A percentile compares a stretch with the other conserved stretches of the same genome.
These are phyloP conservation scores for Elysia chlorotica DNA, from an alignment of 1,140 invertebrate genomes.

Conservation along the genomic window DNA sequence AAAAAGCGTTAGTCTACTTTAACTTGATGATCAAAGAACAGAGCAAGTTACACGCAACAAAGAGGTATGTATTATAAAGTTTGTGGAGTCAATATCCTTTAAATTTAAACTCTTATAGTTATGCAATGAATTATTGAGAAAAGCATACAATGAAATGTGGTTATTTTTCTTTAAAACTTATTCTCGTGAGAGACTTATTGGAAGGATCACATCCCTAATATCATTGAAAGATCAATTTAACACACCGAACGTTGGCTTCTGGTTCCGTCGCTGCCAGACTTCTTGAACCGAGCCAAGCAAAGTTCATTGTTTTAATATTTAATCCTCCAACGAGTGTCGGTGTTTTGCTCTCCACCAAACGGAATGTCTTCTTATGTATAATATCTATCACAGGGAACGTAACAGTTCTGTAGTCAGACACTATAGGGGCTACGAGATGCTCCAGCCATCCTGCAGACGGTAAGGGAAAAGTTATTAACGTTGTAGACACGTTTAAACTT, in stretches of 20 bases:
- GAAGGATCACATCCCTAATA: not conserved
- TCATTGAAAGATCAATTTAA: too few relatives aligned
- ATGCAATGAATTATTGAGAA: not conserved
- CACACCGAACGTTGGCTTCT: too few relatives aligned
- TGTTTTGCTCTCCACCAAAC: not conserved
- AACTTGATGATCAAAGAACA: too few relatives aligned
- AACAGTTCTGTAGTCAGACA: constrained; percentile 79
- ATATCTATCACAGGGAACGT: constrained; percentile 91
- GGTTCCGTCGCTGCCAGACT: not conserved
- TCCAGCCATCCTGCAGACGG: constrained; percentile 77
- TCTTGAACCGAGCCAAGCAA: constrained; percentile 59
- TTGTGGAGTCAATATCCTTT: too few relatives aligned
- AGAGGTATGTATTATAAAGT: too few relatives aligned
- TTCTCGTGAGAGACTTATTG: not conserved
- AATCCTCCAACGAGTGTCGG: constrained; percentile 3
- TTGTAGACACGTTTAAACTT: too few relatives aligned
- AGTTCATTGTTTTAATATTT: constrained; percentile 67
- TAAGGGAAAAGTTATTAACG: not conserved
- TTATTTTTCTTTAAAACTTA: not conserved
- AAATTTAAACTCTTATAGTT: too few relatives aligned
- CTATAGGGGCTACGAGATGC: constrained; percentile 89
- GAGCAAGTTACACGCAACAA: too few relatives aligned
- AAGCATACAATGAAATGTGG: not conserved
- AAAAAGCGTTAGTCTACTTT: too few relatives aligned
- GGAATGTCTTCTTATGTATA: constrained; percentile 87